Evolutionary conservation across 1,140 invertebrate genomes (phyloP).

Genomic region (Penaeus indicus): DNA sequence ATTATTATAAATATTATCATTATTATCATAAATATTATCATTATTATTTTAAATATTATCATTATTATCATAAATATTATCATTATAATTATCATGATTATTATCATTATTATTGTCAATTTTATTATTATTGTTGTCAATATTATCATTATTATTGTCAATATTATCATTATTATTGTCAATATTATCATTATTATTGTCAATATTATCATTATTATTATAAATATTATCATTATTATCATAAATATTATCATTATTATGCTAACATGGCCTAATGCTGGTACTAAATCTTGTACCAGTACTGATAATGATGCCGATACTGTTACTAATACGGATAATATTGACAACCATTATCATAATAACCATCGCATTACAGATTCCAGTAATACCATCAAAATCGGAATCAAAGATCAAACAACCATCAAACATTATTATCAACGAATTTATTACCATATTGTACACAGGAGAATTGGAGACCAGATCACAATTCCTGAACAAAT

Average conservation of each 20-base stretch:
- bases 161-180: conserved; percentile 22
- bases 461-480: no score
- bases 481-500: no score
- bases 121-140: not conserved
- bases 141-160: not conserved
- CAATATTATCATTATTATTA: conserved; percentile 37
- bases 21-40: not conserved
- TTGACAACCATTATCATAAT: no score
- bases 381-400: no score
- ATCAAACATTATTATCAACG: no score
- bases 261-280: conserved; percentile 1
- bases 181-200: conserved; percentile 39
- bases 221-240: conserved; percentile 40
- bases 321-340: not conserved
- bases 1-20: not conserved
- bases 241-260: conserved; percentile 41
- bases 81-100: not conserved
- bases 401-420: no score
- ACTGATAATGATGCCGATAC: not conserved
- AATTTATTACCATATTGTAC: no score
- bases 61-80: not conserved
- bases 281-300: not conserved
- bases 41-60: not conserved
- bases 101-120: not conserved
- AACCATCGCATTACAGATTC: no score